Conservation (phyloP, 2,113 vertebrate species). For the Zootoca vivipara region DNA sequence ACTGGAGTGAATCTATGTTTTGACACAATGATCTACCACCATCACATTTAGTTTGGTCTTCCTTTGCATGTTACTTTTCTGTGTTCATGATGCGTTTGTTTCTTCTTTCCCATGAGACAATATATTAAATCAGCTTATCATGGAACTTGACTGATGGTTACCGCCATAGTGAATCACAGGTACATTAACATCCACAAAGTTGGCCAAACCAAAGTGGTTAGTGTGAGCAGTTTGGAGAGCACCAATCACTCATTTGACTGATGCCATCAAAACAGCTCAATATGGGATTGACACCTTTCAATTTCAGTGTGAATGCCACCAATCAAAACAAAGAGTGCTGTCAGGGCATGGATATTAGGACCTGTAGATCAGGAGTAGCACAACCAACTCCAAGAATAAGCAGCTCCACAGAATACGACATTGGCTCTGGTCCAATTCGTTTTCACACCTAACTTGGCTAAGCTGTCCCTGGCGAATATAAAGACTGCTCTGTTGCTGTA, state of each 20-base stretch:
- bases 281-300: background rate
- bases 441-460: conserved; percentile 40
- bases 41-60: background rate
- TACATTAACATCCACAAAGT: background rate
- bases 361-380: background rate
- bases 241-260: background rate
- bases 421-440: conserved; percentile 20
- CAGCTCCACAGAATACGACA: background rate
- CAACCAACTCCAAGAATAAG: conserved; percentile 7
- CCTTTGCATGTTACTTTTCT: background rate
- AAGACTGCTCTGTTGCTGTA: conserved; percentile 23
- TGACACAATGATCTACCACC: background rate
- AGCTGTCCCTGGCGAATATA: conserved; percentile 17
- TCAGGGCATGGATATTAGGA: background rate
- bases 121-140: background rate
- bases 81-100: background rate
- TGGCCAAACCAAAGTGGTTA: too few species aligned
- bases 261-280: background rate
- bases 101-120: background rate
- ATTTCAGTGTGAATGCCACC: too few species aligned
- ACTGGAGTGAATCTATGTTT: background rate
- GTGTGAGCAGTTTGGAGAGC: background rate
- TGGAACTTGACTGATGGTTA: too few species aligned
- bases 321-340: background rate
- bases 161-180: background rate